Evolutionary conservation across 2,797 vertebrate species (phyloP).

Genomic region (Coilia nasus): DNA sequence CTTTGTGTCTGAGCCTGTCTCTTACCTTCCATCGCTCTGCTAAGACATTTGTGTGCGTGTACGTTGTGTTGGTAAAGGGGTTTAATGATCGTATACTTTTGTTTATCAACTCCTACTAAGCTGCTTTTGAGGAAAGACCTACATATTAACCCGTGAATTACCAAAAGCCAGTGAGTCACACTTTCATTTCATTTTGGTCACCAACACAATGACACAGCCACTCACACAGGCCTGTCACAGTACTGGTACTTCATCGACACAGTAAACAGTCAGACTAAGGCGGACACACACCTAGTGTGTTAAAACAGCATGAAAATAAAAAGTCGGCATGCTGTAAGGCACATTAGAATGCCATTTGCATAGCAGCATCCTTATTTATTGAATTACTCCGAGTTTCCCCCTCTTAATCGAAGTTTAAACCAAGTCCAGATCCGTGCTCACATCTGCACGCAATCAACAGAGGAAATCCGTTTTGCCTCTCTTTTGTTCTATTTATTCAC

Average conservation of each 20-base stretch:
- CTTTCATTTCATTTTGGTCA: background rate
- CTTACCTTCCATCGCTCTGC: background rate
- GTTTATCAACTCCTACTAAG: background rate
- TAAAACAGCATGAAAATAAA: constrained; percentile 53
- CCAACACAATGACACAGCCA: background rate
- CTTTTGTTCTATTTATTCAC: constrained; percentile 74
- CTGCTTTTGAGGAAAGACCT: background rate
- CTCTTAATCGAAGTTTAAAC: constrained; percentile 77
- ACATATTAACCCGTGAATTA: background rate
- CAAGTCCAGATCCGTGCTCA: constrained; percentile 73
- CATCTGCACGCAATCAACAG: constrained; percentile 79
- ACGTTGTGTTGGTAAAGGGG: background rate
- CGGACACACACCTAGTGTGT: background rate
- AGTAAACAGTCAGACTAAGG: background rate
- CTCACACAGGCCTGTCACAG: background rate
- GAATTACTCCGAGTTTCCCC: constrained; percentile 78
- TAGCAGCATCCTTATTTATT: constrained; percentile 78
- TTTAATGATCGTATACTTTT: background rate
- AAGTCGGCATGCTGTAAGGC: constrained; percentile 71
- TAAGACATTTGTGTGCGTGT: background rate
- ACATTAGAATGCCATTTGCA: constrained; percentile 73
- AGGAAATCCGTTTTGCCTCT: constrained; percentile 71
- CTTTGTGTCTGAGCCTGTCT: background rate
- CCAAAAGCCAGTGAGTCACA: background rate
- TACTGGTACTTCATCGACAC: background rate